Base-by-base conservation (phyloP, 2,113 vertebrate genomes). In the Ammodytes marinus region DNA sequence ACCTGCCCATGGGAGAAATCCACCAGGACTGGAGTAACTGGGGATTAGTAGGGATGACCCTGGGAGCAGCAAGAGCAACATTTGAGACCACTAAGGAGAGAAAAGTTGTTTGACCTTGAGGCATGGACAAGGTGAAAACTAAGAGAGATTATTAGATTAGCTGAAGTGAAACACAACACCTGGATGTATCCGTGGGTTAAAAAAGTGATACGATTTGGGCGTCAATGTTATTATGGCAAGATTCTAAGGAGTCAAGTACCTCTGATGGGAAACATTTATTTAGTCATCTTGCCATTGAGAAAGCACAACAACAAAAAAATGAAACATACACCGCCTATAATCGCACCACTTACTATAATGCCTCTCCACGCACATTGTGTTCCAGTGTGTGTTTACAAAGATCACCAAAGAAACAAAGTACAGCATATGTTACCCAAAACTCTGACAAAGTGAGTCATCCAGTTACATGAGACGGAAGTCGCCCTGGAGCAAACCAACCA, bases 31-130 rank as follows among this genome's bases (percentile, higher is more conserved):
- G 92, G 95, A 92, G 96, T 96, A 89, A 94, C 94, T 96, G 92
- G 88, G 97, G 97, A 97, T 99, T 98, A 98, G 82, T 90, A 93
- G 93, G 94, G 96, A 97, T 97, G 96, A 95, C 95, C 94, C 82
- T 92, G 89, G 94, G 96, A 96, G 95, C 96, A 96, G 93, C 86
- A 72, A 27, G 64, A 88, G 95, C 83, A 97, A 97, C 95, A 98
- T 97, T 95, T 96, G 97, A 98, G 97, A 98, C 96, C 93, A 94
- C 96, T 97, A 95, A 97, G 96, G 95, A 96, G 93, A 95, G 93
- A 93, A 91, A 93, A 96, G 95, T 95, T 94, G 95, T 94, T 94
- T 94, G 93, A 95, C 94, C 94, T 95, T 95, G 87, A 93, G 93
- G 93, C 92, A 92, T 85, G 85, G 91, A 95, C 94, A 93, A 95